These are phyloP conservation scores for Lordiphosa andalusiaca DNA, from an alignment of 2,888 invertebrate genomes.

Conservation along the genomic window DNA sequence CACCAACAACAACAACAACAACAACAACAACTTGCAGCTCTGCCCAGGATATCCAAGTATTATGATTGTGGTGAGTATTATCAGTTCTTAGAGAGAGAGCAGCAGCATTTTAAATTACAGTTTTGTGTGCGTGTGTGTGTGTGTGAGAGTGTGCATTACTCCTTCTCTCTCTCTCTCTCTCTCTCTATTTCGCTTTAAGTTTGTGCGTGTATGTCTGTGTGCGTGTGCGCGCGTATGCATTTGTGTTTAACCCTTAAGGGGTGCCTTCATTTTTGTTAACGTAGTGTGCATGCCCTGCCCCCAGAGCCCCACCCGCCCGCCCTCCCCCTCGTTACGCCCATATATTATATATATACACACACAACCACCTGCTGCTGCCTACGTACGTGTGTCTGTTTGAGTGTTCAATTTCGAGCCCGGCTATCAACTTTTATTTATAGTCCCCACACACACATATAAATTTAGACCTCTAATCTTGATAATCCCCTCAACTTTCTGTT, in stretches of 20 bases:
- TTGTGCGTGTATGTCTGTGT: not conserved
- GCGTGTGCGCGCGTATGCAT: not conserved
- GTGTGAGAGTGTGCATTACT: not conserved
- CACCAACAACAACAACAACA: constrained; percentile 26
- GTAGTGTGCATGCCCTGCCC: no score
- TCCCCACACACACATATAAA: no score
- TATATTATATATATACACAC: not conserved
- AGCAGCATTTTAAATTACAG: not conserved
- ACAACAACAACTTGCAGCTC: constrained; percentile 79
- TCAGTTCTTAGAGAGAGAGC: not conserved
- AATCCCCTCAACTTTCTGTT: no score
- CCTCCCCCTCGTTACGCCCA: not conserved
- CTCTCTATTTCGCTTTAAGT: no score
- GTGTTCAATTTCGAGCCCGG: not conserved
- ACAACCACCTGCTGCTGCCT: not conserved
- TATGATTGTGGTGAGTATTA: constrained; percentile 84
- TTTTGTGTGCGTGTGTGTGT: not conserved
- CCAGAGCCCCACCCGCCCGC: no score
- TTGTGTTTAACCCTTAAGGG: no score
- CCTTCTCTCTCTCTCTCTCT: no score
- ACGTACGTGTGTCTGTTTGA: no score
- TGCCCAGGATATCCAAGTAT: constrained; percentile 84
- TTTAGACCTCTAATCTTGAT: no score
- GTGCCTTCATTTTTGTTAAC: no score
- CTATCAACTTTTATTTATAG: not conserved